Percentiles rank a stretch among this genome's conserved stretches.
Evolutionary conservation across 37 sponge, comb jelly and placozoan genomes (phyloP).

Genomic region (Cliona cf. orientalis): DNA sequence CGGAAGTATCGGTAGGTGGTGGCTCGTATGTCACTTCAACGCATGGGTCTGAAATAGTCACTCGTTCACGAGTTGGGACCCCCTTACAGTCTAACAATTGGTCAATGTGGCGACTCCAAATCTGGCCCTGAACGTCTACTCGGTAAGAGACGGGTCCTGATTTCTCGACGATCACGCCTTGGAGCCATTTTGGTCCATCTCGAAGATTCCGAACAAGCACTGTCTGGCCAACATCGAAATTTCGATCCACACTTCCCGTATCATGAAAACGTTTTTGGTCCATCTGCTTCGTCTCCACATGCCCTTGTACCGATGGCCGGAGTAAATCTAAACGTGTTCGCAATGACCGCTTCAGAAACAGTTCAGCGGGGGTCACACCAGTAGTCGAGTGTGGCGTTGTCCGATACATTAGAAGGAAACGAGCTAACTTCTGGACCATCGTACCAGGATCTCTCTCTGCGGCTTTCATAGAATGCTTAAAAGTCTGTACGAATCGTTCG

Average conservation of each 20-base stretch:
- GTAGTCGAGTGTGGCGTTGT: conserved; percentile 4
- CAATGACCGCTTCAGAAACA: conserved; percentile 5
- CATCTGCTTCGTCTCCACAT: neutral
- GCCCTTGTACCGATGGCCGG: neutral
- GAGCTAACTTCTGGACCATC: neutral
- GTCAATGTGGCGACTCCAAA: conserved; percentile 17
- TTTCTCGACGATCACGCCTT: neutral
- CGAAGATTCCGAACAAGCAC: neutral
- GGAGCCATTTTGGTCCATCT: conserved; percentile 6
- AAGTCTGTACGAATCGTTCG: too few relatives aligned
- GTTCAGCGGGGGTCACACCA: conserved; percentile 15
- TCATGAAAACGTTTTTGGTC: conserved; percentile 24
- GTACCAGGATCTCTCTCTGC: neutral
- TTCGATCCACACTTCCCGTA: neutral
- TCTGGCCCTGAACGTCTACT: neutral
- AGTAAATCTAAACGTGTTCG: neutral
- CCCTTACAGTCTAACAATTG: conserved; percentile 8
- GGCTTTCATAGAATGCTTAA: conserved; percentile 22
- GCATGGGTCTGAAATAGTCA: too few relatives aligned
- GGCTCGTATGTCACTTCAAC: too few relatives aligned
- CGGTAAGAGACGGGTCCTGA: conserved; percentile 13
- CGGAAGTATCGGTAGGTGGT: too few relatives aligned
- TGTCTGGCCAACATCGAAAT: conserved; percentile 10
- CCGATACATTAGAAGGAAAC: neutral
- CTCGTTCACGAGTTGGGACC: too few relatives aligned